These are phyloP conservation scores for Sinopyrophorus schimmeli DNA, from an alignment of 2,888 invertebrate species.

Conservation along the genomic window DNA sequence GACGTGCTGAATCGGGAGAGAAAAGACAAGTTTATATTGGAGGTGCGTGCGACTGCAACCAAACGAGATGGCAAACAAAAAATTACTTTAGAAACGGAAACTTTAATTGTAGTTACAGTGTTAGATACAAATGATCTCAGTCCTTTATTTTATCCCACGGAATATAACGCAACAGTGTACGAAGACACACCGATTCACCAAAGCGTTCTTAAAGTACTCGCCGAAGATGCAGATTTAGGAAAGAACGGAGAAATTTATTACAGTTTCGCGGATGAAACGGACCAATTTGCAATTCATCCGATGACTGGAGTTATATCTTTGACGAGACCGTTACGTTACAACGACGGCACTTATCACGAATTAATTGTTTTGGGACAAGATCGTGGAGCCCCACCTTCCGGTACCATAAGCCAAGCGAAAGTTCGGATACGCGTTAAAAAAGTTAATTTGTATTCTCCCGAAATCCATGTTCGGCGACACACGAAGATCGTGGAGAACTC, in stretches of 20 bases:
- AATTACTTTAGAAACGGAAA: slow-evolving; percentile 69
- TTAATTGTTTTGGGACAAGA: slow-evolving; percentile 84
- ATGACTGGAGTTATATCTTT: slow-evolving; percentile 86
- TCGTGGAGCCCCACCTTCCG: slow-evolving; percentile 68
- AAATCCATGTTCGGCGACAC: slow-evolving; percentile 77
- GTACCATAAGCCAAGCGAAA: slow-evolving; percentile 71
- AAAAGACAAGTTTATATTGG: slow-evolving; percentile 78
- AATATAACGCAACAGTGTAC: slow-evolving; percentile 83
- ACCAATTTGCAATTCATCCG: slow-evolving; percentile 91
- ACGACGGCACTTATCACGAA: slow-evolving; percentile 71
- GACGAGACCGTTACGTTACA: slow-evolving; percentile 74
- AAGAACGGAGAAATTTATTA: slow-evolving; percentile 97
- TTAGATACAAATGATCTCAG: slow-evolving; percentile 89
- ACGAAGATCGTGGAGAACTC: slow-evolving; percentile 81
- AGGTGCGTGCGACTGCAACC: slow-evolving; percentile 72
- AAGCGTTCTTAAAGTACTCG: slow-evolving; percentile 77
- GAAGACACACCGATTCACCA: slow-evolving; percentile 87
- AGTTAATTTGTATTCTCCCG: slow-evolving; percentile 86
- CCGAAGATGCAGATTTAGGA: slow-evolving; percentile 95
- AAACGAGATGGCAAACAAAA: slow-evolving; percentile 62
- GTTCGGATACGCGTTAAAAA: slow-evolving; percentile 77
- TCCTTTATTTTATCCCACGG: slow-evolving; percentile 89
- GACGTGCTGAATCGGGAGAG: slow-evolving; percentile 93
- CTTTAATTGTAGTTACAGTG: slow-evolving; percentile 71
- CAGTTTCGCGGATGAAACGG: slow-evolving; percentile 79